These are phyloP conservation scores for Aproaerema taeniolella DNA, from an alignment of 2,888 invertebrate species.

Conservation along the genomic window DNA sequence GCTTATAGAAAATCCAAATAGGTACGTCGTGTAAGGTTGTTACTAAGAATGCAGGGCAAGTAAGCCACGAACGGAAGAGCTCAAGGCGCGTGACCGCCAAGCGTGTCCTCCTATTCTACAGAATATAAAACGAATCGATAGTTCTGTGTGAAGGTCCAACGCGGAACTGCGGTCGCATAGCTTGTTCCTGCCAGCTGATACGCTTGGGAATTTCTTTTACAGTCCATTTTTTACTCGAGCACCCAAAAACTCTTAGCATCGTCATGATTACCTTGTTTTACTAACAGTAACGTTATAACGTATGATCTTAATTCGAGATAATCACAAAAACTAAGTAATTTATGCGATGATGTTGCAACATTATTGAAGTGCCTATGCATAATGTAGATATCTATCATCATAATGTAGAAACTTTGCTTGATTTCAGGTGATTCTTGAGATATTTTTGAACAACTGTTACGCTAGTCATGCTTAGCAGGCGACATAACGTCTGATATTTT, in stretches of 20 bases:
- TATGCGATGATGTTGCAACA: conserved; percentile 1
- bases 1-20: too few relatives aligned
- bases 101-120: conserved; percentile 34
- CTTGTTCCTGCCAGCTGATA: conserved; percentile 6
- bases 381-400: too few relatives aligned
- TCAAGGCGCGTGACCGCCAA: conserved; percentile 49
- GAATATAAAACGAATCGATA: conserved; percentile 42
- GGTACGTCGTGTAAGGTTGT: too few relatives aligned
- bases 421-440: too few relatives aligned
- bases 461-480: conserved; percentile 14
- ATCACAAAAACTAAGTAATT: not conserved
- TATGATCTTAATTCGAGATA: not conserved
- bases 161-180: conserved; percentile 17
- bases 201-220: not conserved
- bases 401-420: too few relatives aligned
- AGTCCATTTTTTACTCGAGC: not conserved
- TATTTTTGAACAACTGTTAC: too few relatives aligned
- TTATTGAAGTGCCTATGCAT: conserved; percentile 13
- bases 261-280: not conserved
- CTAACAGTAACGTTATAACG: not conserved
- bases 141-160: conserved; percentile 18
- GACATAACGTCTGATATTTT: conserved; percentile 25
- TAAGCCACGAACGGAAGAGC: conserved; percentile 45
- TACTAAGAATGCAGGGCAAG: conserved; percentile 48
- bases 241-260: not conserved